phyloP scores from a whole-genome alignment of 2,888 invertebrate species.

The Cancer borealis region DNA sequence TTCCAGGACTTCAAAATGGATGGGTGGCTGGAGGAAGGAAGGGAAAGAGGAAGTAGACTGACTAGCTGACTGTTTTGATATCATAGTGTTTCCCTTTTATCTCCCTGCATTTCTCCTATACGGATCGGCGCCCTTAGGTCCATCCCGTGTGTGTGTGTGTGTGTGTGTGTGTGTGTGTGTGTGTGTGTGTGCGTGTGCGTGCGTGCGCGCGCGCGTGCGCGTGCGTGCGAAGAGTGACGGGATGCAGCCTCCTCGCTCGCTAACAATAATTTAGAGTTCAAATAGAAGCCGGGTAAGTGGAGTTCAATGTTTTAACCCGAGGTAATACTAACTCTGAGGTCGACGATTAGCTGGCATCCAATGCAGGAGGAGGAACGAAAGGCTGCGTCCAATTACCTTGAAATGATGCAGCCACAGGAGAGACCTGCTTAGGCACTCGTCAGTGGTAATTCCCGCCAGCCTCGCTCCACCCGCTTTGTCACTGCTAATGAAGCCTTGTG shows the following conservation, averaged over 20 bases:
- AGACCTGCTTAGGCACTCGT: neutral
- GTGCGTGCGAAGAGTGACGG: too few relatives aligned
- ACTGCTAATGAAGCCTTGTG: slow-evolving; percentile 3
- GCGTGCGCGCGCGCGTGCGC: too few relatives aligned
- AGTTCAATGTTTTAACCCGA: neutral
- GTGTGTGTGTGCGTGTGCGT: neutral
- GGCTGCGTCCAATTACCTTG: neutral
- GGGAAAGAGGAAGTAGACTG: too few relatives aligned
- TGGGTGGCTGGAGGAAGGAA: too few relatives aligned
- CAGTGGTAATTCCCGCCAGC: neutral
- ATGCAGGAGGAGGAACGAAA: neutral
- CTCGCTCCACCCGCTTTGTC: neutral
- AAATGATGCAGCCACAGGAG: neutral
- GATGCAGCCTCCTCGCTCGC: neutral
- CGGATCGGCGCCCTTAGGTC: too few relatives aligned
- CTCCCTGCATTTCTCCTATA: too few relatives aligned
- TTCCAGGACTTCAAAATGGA: too few relatives aligned
- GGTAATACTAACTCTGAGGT: neutral
- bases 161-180: neutral
- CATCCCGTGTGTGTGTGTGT: too few relatives aligned
- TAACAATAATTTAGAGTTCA: neutral
- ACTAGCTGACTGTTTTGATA: too few relatives aligned
- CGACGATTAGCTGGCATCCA: neutral
- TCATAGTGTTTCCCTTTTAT: too few relatives aligned
- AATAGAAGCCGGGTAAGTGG: neutral